Base-by-base conservation (phyloP, 2,888 invertebrate genomes). In the Abrostola tripartita region DNA sequence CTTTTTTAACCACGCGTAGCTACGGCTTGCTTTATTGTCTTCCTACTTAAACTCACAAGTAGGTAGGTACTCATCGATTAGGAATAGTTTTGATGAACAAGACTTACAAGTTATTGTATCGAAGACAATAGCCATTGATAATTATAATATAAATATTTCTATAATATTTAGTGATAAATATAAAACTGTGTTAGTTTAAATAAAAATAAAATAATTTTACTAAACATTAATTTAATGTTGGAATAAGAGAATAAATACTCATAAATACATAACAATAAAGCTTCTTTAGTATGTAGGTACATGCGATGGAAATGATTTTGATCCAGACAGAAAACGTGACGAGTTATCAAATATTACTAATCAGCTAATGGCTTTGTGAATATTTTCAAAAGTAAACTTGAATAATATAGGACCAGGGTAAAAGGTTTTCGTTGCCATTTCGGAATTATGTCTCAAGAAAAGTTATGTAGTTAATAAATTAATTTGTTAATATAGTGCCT, bases 321-420 rank as follows among this genome's bases (percentile, higher is more conserved):
- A 12, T 41, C 38, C 53, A 58, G 6, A 61, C 52, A 68, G 52
- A 38, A 54, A 49, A 36, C n/a, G 24, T 53, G 52, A 59, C 55
- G 56, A 56, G 14, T 47, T 59, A 69, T 60, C 51, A 71, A 74
- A 74, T 59, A 59, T 59, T 69, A 74, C 57, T 65, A 74, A 74
- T 74, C 57, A 36, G 24, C 51, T 71, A 74, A 75, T 74, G 54
- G 75, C 65, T 72, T 70, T n/a, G 40, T 53, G 60, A 44, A 65
- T 65, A 65, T 71, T 70, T 58, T 47, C 36, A 36, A 55, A 58
- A 55, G 75, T 60, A 70, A 74, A 75, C 50, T 74, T 56, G 44
- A 10, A 41, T 40, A 51, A 41, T 53, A 64, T 53, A 61, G 44
- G 41, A 63, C 49, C 40, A 37, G 57, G 38, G 49, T 51, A 52